Evolutionary conservation across 2,888 invertebrate genomes (phyloP).

Genomic region (Agrenia bidenticulata): DNA sequence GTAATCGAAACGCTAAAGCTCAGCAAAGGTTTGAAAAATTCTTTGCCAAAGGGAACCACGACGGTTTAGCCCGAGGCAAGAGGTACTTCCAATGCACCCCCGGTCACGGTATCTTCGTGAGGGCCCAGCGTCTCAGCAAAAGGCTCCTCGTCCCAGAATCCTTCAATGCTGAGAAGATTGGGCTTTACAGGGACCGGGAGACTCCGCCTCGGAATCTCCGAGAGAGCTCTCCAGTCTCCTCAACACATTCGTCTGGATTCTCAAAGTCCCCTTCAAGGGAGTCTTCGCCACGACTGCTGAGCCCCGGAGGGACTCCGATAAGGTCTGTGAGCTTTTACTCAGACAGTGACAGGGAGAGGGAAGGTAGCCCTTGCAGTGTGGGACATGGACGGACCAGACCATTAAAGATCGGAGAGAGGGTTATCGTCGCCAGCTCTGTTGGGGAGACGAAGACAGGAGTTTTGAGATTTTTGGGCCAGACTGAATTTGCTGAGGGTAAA

Average conservation of each 20-base stretch:
- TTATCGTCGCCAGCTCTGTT: slow-evolving; percentile 78
- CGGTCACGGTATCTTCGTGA: slow-evolving; percentile 87
- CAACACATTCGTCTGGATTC: background rate
- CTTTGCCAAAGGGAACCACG: slow-evolving; percentile 79
- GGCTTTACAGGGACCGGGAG: slow-evolving; percentile 18
- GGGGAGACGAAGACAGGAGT: slow-evolving; percentile 81
- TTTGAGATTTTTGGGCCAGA: slow-evolving; percentile 78
- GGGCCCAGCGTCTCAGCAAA: slow-evolving; percentile 77
- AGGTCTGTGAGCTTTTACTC: background rate
- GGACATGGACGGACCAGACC: slow-evolving; percentile 1
- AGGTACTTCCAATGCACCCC: slow-evolving; percentile 92
- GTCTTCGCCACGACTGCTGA: background rate
- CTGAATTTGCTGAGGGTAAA: slow-evolving; percentile 82
- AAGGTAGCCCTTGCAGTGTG: slow-evolving; percentile 25
- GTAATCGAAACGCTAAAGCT: too few relatives aligned
- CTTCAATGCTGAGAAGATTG: slow-evolving; percentile 52
- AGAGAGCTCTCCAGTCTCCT: slow-evolving; percentile 15
- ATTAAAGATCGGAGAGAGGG: slow-evolving; percentile 82
- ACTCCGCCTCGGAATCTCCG: slow-evolving; percentile 21
- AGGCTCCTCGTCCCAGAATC: slow-evolving; percentile 64
- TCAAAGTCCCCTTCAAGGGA: slow-evolving; percentile 11
- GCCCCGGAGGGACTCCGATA: slow-evolving; percentile 4
- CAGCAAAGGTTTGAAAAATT: background rate
- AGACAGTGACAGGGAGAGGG: slow-evolving; percentile 44
- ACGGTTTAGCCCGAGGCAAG: slow-evolving; percentile 88